Evolutionary conservation across 2,797 vertebrate genomes (phyloP), one percentile per base, ranked within the genome.

Genomic region (Bradypodion pumilum): DNA sequence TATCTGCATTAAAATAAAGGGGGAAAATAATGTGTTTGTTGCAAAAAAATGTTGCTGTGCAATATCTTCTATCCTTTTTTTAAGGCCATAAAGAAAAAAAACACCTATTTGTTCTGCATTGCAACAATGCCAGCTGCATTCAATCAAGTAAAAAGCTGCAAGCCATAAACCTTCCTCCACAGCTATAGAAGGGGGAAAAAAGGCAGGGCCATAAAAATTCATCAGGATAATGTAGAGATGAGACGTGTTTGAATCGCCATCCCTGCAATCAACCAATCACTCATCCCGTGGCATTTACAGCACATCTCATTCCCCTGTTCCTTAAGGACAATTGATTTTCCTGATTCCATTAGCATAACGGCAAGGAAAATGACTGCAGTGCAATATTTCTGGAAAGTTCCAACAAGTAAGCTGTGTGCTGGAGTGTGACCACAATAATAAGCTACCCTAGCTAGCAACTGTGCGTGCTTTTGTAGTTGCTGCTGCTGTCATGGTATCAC

Each of bases 271-370:
- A 96, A 96, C 95, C 95, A 96, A 97, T 97, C 97, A 97, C 95
- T 97, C 97, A 97, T 97, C 94, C 94, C 92, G 94, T 97, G 97
- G 97, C 97, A 97, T 98, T 97, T 97, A 97, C 97, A 96, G 96
- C 95, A 96, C 96, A 96, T 96, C 97, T 97, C 96, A 97, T 97
- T 97, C 96, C 96, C 94, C 96, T 96, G 96, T 97, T 97, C 97
- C 97, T 97, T 97, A 97, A 98, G 97, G 97, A 97, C 97, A 97
- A 97, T 97, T 97, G 97, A 96, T 97, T 97, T 97, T 97, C 96
- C 95, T 96, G 95, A 97, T 97, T 96, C 96, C 96, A 97, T 98
- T 97, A 97, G 96, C 97, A 98, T 98, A 97, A 97, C 95, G 92
- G 95, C 94, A 92, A 95, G 94, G 95, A 97, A 97, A 97, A 97